Evolutionary conservation across 2,888 invertebrate species (phyloP).

Genomic region (Troides helena): DNA sequence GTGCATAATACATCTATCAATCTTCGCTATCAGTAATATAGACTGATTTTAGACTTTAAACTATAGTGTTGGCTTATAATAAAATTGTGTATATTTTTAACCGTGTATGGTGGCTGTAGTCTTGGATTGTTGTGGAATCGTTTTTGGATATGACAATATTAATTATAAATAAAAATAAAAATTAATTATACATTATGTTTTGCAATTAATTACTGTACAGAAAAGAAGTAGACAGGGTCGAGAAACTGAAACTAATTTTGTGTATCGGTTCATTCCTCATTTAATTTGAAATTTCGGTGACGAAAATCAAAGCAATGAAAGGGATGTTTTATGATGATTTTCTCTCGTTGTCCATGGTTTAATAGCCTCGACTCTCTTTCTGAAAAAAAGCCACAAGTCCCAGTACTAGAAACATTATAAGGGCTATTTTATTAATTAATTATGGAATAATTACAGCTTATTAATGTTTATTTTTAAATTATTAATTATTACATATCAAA

Average conservation of each 20-base stretch:
- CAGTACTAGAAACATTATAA: too few relatives aligned
- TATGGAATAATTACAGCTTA: too few relatives aligned
- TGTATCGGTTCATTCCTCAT: too few relatives aligned
- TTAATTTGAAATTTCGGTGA: too few relatives aligned
- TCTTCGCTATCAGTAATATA: slow-evolving; percentile 26
- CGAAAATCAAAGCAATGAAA: too few relatives aligned
- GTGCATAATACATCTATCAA: slow-evolving; percentile 26
- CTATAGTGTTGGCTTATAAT: slow-evolving; percentile 13
- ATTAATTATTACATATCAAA: background rate
- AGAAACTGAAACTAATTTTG: too few relatives aligned
- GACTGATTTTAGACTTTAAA: slow-evolving; percentile 29
- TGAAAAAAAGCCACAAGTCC: too few relatives aligned
- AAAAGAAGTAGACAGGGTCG: background rate
- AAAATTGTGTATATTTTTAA: slow-evolving; percentile 5
- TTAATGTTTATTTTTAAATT: background rate
- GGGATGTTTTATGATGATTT: too few relatives aligned
- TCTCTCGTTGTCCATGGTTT: too few relatives aligned
- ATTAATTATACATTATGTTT: background rate
- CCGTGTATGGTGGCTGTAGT: slow-evolving; percentile 5
- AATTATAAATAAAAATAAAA: background rate
- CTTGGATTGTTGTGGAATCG: slow-evolving; percentile 7
- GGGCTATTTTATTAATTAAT: too few relatives aligned
- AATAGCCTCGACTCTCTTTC: too few relatives aligned
- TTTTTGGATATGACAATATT: background rate
- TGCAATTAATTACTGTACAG: background rate